Base-by-base conservation (phyloP, 92 coral and sea anemone species). In the Scolanthus callimorphus region DNA sequence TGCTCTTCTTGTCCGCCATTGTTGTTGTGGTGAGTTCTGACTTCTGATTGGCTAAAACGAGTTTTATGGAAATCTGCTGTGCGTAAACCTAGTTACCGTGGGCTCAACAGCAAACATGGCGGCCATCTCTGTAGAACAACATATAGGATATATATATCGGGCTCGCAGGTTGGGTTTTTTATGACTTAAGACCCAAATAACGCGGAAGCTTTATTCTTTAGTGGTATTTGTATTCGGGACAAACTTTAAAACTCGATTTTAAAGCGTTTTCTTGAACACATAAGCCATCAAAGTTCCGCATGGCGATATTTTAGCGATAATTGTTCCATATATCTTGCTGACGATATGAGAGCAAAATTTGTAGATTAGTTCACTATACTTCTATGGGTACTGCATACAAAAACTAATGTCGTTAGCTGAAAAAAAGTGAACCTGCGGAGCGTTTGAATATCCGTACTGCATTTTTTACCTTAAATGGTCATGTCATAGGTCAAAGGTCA, bases 71-170 rank as follows among this genome's bases (percentile, higher is more conserved):
- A 19, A 19, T 6, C 52, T 34, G 41, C 41, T 34, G 41, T 6
- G 8, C 6, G 8, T 34, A 6, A 6, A 15, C 6, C 15, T 15
- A 15, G 15, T 6, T 20, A 46, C 52, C 8, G 52, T 20, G 23
- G 52, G 52, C 52, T 46, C 23, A 46, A 9, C 4, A 46, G 8
- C 22, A 9, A 46, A 46, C 22, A 46, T 46, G 52, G 52, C 52
- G 52, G 52, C 15, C 41, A 15, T 6, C 8, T 6, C 6, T 6
- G 41, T 15, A 6, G 15, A 34, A 34, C 8, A 6, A 6, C 41
- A 6, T 34, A 6, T 6, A 15, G 8, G 41, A 34, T 34, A 15
- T 34, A 6, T 6, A 34, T 34, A 34, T 34, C 15, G 6, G 41
- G 6, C 8, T 34, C 41, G 41, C 41, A 34, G 41, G 41, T 34